phyloP scores from a whole-genome alignment of 2,888 invertebrate species.

The Rhimphoctona megacephalus region DNA sequence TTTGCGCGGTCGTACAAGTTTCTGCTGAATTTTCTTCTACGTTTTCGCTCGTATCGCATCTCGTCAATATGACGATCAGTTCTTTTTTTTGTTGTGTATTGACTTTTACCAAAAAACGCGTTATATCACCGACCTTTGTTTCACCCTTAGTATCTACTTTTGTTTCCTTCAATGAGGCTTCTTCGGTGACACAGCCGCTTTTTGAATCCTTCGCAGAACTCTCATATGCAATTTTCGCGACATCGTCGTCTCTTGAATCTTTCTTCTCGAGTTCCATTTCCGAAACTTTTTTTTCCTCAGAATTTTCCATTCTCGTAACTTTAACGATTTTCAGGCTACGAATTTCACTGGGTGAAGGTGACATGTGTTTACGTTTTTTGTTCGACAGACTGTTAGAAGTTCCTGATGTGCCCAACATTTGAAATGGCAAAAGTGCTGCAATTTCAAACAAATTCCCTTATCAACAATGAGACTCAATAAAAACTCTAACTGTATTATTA shows the following conservation, averaged over 20 bases:
- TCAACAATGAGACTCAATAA: not conserved
- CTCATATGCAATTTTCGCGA: constrained; percentile 33
- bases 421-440: constrained; percentile 80
- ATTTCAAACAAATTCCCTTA: not conserved
- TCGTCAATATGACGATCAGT: constrained; percentile 75
- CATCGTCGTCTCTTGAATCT: constrained; percentile 37
- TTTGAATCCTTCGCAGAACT: constrained; percentile 30
- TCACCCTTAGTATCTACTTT: constrained; percentile 69
- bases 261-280: constrained; percentile 26
- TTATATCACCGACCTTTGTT: constrained; percentile 66
- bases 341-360: constrained; percentile 73
- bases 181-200: constrained; percentile 18
- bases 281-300: constrained; percentile 2
- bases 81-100: constrained; percentile 65
- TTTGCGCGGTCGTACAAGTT: not conserved
- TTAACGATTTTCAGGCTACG: constrained; percentile 78
- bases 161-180: constrained; percentile 52
- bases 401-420: constrained; percentile 74
- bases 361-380: constrained; percentile 80
- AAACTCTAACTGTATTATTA: too few species aligned
- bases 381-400: constrained; percentile 69
- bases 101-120: constrained; percentile 68
- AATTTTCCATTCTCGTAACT: constrained; percentile 75
- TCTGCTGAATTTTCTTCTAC: constrained; percentile 36
- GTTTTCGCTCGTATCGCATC: constrained; percentile 71